Evolutionary conservation across 2,888 invertebrate species (phyloP).

Genomic region (Anodontia alba): DNA sequence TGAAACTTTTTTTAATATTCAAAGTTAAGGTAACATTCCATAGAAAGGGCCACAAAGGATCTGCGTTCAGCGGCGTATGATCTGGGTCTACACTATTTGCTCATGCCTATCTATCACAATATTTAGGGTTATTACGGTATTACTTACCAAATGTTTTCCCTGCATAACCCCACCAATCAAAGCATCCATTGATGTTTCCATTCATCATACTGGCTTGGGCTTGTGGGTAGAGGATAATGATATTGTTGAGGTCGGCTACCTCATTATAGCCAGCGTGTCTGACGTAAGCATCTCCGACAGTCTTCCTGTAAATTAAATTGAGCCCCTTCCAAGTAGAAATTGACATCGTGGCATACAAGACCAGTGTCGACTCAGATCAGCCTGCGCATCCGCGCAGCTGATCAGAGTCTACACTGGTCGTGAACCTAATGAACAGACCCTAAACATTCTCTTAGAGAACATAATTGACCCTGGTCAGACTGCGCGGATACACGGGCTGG

Average conservation of each 20-base stretch:
- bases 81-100: too few species aligned
- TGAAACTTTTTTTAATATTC: not conserved
- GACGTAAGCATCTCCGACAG: constrained; percentile 72
- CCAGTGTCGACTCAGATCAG: not conserved
- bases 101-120: too few species aligned
- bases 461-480: not conserved
- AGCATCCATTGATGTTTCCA: constrained; percentile 73
- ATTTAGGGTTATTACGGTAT: too few species aligned
- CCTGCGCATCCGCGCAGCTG: too few species aligned
- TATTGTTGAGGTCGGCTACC: constrained; percentile 77
- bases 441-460: too few species aligned
- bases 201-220: constrained; percentile 14
- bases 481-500: too few species aligned
- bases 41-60: too few species aligned
- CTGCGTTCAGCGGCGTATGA: too few species aligned
- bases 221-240: constrained; percentile 80
- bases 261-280: constrained; percentile 78
- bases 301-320: constrained; percentile 48
- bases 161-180: constrained; percentile 79
- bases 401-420: not conserved
- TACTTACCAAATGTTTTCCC: constrained; percentile 65
- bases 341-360: not conserved
- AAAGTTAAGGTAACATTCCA: too few species aligned
- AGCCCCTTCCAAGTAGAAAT: not conserved
- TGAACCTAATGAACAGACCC: not conserved